These are phyloP conservation scores for Tethea ocularis DNA, from an alignment of 2,888 invertebrate genomes.

Conservation along the genomic window DNA sequence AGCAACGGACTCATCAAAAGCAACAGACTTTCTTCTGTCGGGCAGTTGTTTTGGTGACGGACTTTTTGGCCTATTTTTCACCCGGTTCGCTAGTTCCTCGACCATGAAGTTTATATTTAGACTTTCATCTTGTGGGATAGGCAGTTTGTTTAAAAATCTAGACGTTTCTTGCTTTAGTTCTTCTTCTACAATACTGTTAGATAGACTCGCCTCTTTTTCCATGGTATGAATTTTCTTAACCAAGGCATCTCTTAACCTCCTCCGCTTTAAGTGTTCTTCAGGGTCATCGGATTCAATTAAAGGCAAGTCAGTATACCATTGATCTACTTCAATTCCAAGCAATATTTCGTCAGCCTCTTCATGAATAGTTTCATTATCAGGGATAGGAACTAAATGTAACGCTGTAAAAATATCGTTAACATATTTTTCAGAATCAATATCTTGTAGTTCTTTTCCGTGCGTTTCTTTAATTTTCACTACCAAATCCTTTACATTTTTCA, in stretches of 20 bases:
- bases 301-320: conserved; percentile 63
- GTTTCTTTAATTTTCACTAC: conserved; percentile 45
- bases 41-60: conserved; percentile 12
- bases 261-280: conserved; percentile 38
- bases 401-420: conserved; percentile 47
- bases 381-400: conserved; percentile 57
- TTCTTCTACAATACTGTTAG: conserved; percentile 29
- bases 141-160: conserved; percentile 43
- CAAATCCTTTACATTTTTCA: conserved; percentile 43
- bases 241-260: conserved; percentile 47
- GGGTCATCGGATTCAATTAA: conserved; percentile 32
- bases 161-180: conserved; percentile 46
- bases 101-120: conserved; percentile 47
- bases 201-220: conserved; percentile 30
- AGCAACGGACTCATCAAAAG: conserved; percentile 36
- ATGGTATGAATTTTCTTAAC: conserved; percentile 53
- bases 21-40: conserved; percentile 30
- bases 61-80: conserved; percentile 41
- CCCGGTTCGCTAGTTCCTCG: conserved; percentile 53
- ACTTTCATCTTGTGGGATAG: conserved; percentile 34
- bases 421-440: conserved; percentile 39
- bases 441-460: conserved; percentile 37
- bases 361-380: conserved; percentile 46
- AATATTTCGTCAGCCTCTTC: conserved; percentile 61
- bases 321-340: conserved; percentile 56